A percentile compares a stretch with the other conserved stretches of the same genome.
These are phyloP conservation scores for Nemopilema nomurai DNA, from an alignment of 30 jellyfish, hydroid and myxozoan genomes.

Conservation along the genomic window DNA sequence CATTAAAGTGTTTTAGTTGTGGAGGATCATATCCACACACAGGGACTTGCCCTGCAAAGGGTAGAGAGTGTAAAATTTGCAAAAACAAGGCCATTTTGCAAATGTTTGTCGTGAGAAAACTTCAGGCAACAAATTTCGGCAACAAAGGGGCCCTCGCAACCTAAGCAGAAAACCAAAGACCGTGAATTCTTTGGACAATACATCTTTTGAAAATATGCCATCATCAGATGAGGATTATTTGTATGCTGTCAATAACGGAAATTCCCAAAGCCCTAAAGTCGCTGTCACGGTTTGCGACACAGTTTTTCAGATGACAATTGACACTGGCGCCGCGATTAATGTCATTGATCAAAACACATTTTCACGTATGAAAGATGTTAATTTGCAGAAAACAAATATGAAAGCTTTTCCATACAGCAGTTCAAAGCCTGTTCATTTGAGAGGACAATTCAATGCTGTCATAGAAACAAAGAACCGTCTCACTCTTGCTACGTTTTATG, in stretches of 20 bases:
- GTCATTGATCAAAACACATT: constrained; percentile 21
- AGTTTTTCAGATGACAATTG: constrained; percentile 5
- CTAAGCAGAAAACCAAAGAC: not conserved
- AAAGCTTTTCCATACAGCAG: constrained; percentile 20
- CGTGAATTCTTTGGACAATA: not conserved
- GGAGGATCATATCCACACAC: constrained; percentile 36
- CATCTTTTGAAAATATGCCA: constrained; percentile 7
- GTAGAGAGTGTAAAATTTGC: constrained; percentile 10
- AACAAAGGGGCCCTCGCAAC: constrained; percentile 5
- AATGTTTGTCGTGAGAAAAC: constrained; percentile 6
- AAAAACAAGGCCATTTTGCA: constrained; percentile 8
- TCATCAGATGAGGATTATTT: constrained; percentile 27
- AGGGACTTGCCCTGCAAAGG: constrained; percentile 31
- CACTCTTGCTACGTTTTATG: constrained; percentile 39
- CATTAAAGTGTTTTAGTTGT: constrained; percentile 12
- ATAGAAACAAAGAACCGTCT: constrained; percentile 12
- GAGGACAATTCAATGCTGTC: constrained; percentile 20
- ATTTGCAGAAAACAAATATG: constrained; percentile 17
- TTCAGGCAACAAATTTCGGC: too few relatives aligned
- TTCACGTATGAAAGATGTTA: not conserved
- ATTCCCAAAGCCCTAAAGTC: constrained; percentile 8
- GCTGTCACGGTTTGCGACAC: constrained; percentile 29
- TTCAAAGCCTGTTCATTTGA: constrained; percentile 18
- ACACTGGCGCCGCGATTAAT: constrained; percentile 49
- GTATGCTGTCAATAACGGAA: constrained; percentile 8